Base-by-base conservation (phyloP, 2,113 vertebrate species). In the Peromyscus leucopus region DNA sequence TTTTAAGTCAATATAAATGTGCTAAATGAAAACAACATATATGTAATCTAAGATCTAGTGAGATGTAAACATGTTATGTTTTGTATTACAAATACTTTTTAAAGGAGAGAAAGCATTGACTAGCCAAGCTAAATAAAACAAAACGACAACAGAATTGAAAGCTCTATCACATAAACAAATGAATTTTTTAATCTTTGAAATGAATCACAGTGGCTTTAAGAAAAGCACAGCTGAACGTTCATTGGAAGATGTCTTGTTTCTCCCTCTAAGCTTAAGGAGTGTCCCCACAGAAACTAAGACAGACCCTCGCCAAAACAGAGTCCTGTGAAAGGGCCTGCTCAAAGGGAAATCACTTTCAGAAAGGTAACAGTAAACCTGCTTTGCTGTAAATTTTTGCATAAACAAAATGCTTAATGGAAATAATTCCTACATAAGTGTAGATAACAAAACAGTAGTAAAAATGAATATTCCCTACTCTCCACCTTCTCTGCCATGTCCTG, bases 1-100 rank as follows among this genome's bases (percentile, higher is more conserved):
- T 96, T 90, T 97, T 96, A 97, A 98, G 89, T 97, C 89, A 97
- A 93, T 91, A 97, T 96, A 97, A 87, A 97, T 84, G 96, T 91
- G 95, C 91, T 96, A 97, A 97, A 94, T 97, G 97, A 97, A 98
- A 97, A 97, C 85, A 98, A 96, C 84, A 97, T 89, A 97, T 92
- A 94, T 19, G 93, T 65, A 98, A 95, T 79, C 31, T 91, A 95
- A 95, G 72, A 95, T 83, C 71, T 92, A 95, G 26, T 86, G 89
- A 96, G 97, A 95, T 87, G 82, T 86, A 89, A 96, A 95, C 97
- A 97, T 97, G 94, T 97, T 97, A 89, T 46, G 94, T 96, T 97
- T 97, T 97, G 93, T 51, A 75, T 97, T 98, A 98, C 96, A 97
- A 97, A 97, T 95, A 95, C 84, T 95, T 96, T 96, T 96, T 94